Percentiles rank a stretch among this genome's conserved stretches.
Conservation (phyloP, 2,888 invertebrate species). For the Endotricha flammealis region DNA sequence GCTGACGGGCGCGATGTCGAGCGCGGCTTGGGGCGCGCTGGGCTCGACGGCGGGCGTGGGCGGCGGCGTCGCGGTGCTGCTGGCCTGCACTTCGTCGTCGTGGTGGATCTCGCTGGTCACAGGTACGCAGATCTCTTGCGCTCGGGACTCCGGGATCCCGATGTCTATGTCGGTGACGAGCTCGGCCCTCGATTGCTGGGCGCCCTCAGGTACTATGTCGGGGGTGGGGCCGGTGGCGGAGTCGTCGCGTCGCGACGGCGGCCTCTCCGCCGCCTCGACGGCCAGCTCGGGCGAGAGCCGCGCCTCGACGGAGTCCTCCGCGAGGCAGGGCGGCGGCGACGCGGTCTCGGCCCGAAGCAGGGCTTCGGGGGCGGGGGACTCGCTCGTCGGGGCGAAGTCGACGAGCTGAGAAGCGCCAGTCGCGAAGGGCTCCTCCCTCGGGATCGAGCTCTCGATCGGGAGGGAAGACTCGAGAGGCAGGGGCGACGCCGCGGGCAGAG, state of each 20-base stretch:
- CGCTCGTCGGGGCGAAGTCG: not conserved
- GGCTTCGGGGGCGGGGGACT: constrained; percentile 8
- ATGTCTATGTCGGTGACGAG: constrained; percentile 64
- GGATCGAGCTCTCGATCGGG: constrained; percentile 16
- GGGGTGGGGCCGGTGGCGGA: constrained; percentile 40
- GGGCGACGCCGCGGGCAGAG: constrained; percentile 22
- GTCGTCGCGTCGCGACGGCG: constrained; percentile 5
- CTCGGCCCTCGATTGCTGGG: constrained; percentile 34
- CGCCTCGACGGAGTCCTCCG: constrained; percentile 14
- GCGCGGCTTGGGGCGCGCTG: constrained; percentile 30
- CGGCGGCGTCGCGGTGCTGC: constrained; percentile 28
- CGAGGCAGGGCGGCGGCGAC: too few relatives aligned
- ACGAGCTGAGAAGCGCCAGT: constrained; percentile 4
- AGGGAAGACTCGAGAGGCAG: constrained; percentile 20
- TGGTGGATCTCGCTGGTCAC: constrained; percentile 57
- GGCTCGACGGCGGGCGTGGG: constrained; percentile 37
- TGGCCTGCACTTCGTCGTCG: constrained; percentile 44
- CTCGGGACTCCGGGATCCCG: constrained; percentile 58
- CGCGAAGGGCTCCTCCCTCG: constrained; percentile 13
- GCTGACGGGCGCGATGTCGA: constrained; percentile 23
- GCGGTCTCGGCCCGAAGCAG: constrained; percentile 8
- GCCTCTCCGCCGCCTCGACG: constrained; percentile 15
- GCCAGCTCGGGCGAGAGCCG: constrained; percentile 13
- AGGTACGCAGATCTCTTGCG: constrained; percentile 70
- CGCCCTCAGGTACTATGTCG: constrained; percentile 54